Percentiles rank a stretch among this genome's conserved stretches.
Conservation (phyloP, 2,797 vertebrate species). For the Anabas testudineus region DNA sequence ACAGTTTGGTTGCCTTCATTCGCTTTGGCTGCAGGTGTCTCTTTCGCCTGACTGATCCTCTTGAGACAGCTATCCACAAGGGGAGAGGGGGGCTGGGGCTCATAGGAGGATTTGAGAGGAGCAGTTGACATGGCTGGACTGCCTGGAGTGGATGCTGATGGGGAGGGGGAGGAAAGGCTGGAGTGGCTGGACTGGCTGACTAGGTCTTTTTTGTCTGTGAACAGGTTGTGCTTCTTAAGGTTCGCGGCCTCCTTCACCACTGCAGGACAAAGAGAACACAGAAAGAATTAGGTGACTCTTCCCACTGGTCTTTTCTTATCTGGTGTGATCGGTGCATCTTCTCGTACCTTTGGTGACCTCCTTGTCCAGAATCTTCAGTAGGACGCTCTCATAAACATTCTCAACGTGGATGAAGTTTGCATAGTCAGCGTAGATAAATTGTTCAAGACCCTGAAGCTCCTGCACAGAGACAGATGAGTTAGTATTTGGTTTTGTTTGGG, state of each 20-base stretch:
- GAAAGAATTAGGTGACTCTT: not conserved
- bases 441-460: slow-evolving; percentile 89
- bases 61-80: slow-evolving; percentile 39
- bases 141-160: slow-evolving; percentile 77
- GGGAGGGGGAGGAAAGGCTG: slow-evolving; percentile 80
- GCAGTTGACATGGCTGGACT: slow-evolving; percentile 72
- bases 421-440: slow-evolving; percentile 88
- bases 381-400: slow-evolving; percentile 91
- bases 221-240: slow-evolving; percentile 91
- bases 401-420: slow-evolving; percentile 89
- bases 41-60: not conserved
- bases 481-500: too few species aligned
- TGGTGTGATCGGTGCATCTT: not conserved
- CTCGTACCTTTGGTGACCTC: slow-evolving; percentile 90
- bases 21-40: not conserved
- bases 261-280: slow-evolving; percentile 55
- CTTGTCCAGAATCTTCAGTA: slow-evolving; percentile 86
- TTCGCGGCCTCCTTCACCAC: slow-evolving; percentile 92
- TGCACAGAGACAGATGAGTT: slow-evolving; percentile 56
- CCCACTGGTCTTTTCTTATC: not conserved
- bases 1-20: slow-evolving; percentile 2
- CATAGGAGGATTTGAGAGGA: not conserved
- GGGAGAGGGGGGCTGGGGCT: slow-evolving; percentile 42
- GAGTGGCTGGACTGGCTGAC: slow-evolving; percentile 88
- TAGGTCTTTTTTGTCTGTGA: slow-evolving; percentile 88